A percentile compares a stretch with the other conserved stretches of the same genome.
phyloP scores from a whole-genome alignment of 2,113 vertebrate genomes.

The Nerophis lumbriciformis region DNA sequence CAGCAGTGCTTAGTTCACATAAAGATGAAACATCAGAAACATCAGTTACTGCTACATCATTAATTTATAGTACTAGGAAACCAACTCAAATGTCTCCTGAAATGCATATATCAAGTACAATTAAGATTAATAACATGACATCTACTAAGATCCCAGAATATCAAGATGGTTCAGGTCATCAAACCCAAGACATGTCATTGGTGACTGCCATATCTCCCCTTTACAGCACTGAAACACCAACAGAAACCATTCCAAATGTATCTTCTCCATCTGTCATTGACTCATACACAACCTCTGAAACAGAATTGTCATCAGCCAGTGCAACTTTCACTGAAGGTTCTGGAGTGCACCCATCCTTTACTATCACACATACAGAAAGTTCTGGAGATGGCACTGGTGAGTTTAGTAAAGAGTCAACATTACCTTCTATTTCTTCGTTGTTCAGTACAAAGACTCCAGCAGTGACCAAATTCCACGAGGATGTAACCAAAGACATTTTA shows the following conservation, averaged over 20 bases:
- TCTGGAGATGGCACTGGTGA: not conserved
- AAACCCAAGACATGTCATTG: not conserved
- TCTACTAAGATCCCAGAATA: not conserved
- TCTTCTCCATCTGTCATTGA: not conserved
- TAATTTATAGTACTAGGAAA: constrained; percentile 1
- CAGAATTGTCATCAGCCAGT: not conserved
- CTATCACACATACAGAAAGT: accelerated
- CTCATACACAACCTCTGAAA: not conserved
- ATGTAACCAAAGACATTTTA: not conserved
- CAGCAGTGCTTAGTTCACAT: not conserved
- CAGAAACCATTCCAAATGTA: not conserved
- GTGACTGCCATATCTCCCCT: not conserved
- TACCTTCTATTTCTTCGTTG: not conserved
- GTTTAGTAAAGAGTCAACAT: not conserved
- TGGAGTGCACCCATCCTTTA: not conserved
- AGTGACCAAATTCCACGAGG: not conserved
- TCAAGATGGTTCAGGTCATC: not conserved
- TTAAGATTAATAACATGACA: not conserved
- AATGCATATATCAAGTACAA: not conserved
- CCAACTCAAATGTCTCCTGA: not conserved
- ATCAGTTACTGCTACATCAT: not conserved
- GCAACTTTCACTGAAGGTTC: not conserved
- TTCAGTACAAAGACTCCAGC: constrained; percentile 4
- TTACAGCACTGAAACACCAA: constrained; percentile 8
- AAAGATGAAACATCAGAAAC: not conserved